A percentile compares a stretch with the other conserved stretches of the same genome.
These are phyloP conservation scores for Catostylus mosaicus DNA, from an alignment of 30 jellyfish, hydroid and myxozoan species.

Conservation along the genomic window DNA sequence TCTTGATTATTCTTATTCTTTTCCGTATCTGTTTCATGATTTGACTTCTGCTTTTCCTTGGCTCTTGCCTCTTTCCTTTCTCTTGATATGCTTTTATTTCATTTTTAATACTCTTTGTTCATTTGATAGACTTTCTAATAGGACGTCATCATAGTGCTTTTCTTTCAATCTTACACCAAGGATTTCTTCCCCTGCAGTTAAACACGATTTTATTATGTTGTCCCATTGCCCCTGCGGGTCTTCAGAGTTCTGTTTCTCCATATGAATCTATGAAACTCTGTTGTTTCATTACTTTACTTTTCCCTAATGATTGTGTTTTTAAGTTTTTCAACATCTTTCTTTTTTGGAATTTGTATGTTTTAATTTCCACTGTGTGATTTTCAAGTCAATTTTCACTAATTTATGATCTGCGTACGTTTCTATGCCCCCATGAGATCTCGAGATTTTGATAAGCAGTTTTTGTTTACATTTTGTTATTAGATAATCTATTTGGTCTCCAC, in stretches of 20 bases:
- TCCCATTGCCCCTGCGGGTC: slow-evolving; percentile 31
- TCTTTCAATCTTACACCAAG: slow-evolving; percentile 33
- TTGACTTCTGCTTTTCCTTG: slow-evolving; percentile 31
- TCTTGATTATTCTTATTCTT: slow-evolving; percentile 30
- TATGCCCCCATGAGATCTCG: slow-evolving; percentile 61
- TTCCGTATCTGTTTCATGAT: slow-evolving; percentile 42
- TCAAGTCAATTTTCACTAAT: slow-evolving; percentile 36
- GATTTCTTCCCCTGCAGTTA: slow-evolving; percentile 37
- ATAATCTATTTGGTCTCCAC: slow-evolving; percentile 47
- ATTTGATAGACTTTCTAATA: slow-evolving; percentile 26
- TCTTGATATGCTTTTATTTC: slow-evolving; percentile 39
- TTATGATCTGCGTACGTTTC: slow-evolving; percentile 52
- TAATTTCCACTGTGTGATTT: slow-evolving; percentile 22
- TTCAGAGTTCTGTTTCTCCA: slow-evolving; percentile 11
- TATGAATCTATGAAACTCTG: neutral
- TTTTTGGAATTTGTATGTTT: slow-evolving; percentile 48
- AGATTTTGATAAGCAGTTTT: slow-evolving; percentile 19
- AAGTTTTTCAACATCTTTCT: slow-evolving; percentile 45
- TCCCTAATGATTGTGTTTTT: slow-evolving; percentile 32
- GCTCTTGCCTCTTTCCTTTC: slow-evolving; percentile 40
- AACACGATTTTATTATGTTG: slow-evolving; percentile 17
- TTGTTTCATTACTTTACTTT: slow-evolving; percentile 39
- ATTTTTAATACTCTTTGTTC: slow-evolving; percentile 32
- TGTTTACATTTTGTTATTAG: slow-evolving; percentile 23
- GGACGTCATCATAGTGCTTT: slow-evolving; percentile 40